Conservation (phyloP, 2,888 invertebrate genomes). For the Dryobotodes eremita region DNA sequence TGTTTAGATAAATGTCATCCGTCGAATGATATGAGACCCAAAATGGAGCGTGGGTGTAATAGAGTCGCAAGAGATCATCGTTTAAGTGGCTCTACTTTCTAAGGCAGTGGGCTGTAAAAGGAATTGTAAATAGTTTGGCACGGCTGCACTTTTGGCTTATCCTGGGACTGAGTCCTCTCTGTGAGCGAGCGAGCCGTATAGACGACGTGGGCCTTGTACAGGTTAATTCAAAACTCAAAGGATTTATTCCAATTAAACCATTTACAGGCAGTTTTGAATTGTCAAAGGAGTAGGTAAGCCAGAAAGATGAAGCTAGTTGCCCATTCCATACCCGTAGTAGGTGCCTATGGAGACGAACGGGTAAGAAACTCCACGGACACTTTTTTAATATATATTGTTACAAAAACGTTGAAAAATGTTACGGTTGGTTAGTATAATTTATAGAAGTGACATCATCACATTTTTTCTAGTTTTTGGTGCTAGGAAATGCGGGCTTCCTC, state of each 20-base stretch:
- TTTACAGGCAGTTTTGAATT: neutral
- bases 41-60: slow-evolving; percentile 21
- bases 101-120: neutral
- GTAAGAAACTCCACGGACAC: no score
- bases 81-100: slow-evolving; percentile 1
- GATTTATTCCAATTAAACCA: neutral
- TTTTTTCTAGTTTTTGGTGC: no score
- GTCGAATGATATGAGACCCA: slow-evolving; percentile 17
- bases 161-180: no score
- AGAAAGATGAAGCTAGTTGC: neutral
- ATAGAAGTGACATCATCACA: no score
- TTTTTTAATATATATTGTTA: no score
- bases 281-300: neutral
- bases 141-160: neutral
- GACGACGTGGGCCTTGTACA: neutral
- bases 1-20: slow-evolving; percentile 23
- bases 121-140: neutral
- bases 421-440: no score
- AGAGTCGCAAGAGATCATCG: slow-evolving; percentile 6
- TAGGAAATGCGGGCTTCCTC: no score
- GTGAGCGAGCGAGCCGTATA: neutral
- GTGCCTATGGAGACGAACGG: no score
- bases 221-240: neutral
- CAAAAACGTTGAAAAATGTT: no score
- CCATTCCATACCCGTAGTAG: neutral